Evolutionary conservation across 2,888 invertebrate genomes (phyloP).

Genomic region (Blastobasis adustella): DNA sequence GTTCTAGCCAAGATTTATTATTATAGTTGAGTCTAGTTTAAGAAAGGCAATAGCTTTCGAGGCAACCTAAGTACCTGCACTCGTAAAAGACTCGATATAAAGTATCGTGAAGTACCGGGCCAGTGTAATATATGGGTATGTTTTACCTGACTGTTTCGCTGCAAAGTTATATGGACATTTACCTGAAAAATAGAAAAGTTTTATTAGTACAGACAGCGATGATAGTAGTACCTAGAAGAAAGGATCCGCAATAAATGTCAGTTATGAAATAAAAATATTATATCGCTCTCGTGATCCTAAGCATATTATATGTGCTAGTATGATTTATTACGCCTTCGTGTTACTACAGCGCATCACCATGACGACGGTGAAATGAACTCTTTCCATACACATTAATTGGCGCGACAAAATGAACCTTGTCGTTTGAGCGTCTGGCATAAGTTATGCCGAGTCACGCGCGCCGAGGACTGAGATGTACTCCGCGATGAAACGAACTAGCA

Average conservation of each 20-base stretch:
- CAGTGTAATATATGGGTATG: constrained; percentile 25
- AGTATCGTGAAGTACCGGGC: constrained; percentile 29
- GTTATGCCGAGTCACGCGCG: constrained; percentile 48
- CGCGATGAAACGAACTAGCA: constrained; percentile 49
- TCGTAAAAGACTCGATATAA: constrained; percentile 45
- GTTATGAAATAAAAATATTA: too few relatives aligned
- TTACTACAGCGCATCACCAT: too few relatives aligned
- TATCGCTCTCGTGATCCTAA: too few relatives aligned
- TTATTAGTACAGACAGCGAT: constrained; percentile 3
- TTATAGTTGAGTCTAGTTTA: constrained; percentile 47
- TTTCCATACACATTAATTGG: too few relatives aligned
- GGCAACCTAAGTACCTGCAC: constrained; percentile 23
- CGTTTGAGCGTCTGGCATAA: constrained; percentile 33
- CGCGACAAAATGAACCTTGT: constrained; percentile 33
- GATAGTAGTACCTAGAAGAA: too few relatives aligned
- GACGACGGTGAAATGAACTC: too few relatives aligned
- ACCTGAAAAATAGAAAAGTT: constrained; percentile 12
- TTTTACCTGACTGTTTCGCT: constrained; percentile 10
- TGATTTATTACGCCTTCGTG: too few relatives aligned
- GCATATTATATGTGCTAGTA: too few relatives aligned
- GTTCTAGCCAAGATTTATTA: constrained; percentile 52
- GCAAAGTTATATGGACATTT: constrained; percentile 5
- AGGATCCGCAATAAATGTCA: too few relatives aligned
- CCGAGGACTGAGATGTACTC: constrained; percentile 21
- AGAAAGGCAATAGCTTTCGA: constrained; percentile 47